Conservation (phyloP, 1,140 invertebrate genomes). For the Drosophila melanica region DNA sequence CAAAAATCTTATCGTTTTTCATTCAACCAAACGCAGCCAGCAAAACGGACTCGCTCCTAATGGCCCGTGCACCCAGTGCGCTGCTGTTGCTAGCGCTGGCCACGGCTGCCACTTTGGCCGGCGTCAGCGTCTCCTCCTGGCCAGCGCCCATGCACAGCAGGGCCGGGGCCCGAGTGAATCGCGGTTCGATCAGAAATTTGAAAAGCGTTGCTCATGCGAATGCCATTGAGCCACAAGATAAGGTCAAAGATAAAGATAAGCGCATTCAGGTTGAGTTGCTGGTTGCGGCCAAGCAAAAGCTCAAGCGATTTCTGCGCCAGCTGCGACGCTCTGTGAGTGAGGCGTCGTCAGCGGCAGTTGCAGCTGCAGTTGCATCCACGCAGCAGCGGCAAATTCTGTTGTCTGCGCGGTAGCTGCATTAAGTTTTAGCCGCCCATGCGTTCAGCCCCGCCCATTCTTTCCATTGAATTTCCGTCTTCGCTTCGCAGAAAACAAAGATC, state of each 20-base stretch:
- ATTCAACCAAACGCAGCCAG: constrained; percentile 83
- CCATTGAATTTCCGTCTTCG: constrained; percentile 77
- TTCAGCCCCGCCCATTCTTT: constrained; percentile 53
- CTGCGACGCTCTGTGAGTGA: constrained; percentile 21
- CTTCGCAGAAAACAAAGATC: constrained; percentile 54
- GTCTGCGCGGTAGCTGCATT: constrained; percentile 73
- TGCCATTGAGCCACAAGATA: constrained; percentile 18
- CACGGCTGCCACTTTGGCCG: constrained; percentile 60
- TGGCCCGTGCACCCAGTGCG: constrained; percentile 53
- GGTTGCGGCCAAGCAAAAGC: constrained; percentile 19
- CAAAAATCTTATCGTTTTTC: constrained; percentile 84
- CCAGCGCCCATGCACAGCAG: constrained; percentile 40
- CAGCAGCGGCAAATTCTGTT: constrained; percentile 43
- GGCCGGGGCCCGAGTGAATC: constrained; percentile 33
- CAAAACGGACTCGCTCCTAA: constrained; percentile 69
- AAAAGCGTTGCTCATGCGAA: constrained; percentile 4
- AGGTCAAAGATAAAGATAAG: constrained; percentile 23
- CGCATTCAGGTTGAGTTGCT: constrained; percentile 26
- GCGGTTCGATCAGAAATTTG: constrained; percentile 5
- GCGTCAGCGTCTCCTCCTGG: constrained; percentile 28
- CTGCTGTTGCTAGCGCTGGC: constrained; percentile 64
- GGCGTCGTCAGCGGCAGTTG: constrained; percentile 9
- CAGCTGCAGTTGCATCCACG: constrained; percentile 12
- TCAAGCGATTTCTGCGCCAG: constrained; percentile 18
- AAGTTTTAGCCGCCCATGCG: constrained; percentile 49